Base-by-base conservation (phyloP, 1,140 invertebrate species). In the Nylanderia fulva region DNA sequence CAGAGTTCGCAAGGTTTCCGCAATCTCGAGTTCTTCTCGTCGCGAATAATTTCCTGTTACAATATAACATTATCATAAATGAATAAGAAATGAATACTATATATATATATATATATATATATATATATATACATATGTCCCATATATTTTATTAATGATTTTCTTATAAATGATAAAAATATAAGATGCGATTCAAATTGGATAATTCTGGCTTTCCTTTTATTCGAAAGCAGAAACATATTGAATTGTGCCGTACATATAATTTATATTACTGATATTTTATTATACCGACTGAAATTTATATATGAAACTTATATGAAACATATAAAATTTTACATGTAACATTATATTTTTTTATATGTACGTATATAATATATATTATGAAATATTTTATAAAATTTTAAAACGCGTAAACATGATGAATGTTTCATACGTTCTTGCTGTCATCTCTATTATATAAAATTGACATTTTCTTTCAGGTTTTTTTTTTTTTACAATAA, bases 1-100 rank as follows among this genome's bases (percentile, higher is more conserved):
- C 4, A 11, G 18, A 58, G 24, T 42, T 58, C 33, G 52, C 52
- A 45, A 15, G 52, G 69, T 72, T 72, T 71, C 66, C 52, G 52
- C 64, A 24, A 82, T 66, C 13, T 24, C 24, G 27, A 29, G 5
- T 71, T 56, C 64, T 39, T 58, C 58, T 27, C 66, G 77, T 33
- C 36, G 52, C 27, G 29, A 58, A 71, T 82, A 71, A 82, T 72
- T 71, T 72, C 36, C 58, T 42, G 64, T 71, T 42, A 6, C 24
- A n/a, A 56, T 69, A 24, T 1, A 56, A 69, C 15, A 69, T 29
- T 58, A 71, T 13, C 15, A 29, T 80, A 24, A 45, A 33, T 18
- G 42, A 71, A 36, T 27, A 27, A 36, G 56, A 69, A 56, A 21
- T 21, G n/a, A 18, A 13, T 63, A 27, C 39, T 18, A 18, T n/a